Base-by-base conservation (phyloP, 2,113 vertebrate species). In the Chionis minor region DNA sequence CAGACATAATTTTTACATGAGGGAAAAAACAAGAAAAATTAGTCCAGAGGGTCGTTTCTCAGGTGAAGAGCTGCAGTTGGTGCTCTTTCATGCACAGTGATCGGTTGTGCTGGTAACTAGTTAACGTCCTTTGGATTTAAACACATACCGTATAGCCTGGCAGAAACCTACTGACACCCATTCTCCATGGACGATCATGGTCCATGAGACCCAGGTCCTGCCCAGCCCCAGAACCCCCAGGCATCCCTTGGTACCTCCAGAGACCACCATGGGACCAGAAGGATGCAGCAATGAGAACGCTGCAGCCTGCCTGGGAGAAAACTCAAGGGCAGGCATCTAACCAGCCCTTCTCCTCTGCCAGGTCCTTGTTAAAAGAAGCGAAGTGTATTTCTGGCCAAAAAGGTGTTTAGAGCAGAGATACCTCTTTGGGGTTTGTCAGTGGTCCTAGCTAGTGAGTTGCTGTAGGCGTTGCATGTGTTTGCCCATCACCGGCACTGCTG, bases 71-170 rank as follows among this genome's bases (percentile, higher is more conserved):
- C 49, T 91, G 47, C 26, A 72, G 42, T 1, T 42, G 51, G 15
- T 58, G 63, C 15, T 63, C 7, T 24, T 52, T 21, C 19, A 30
- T 24, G 62, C 32, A 23, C 32, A 69, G 33, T 56, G 27, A 59
- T 91, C 4, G 0, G 85, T 73, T 70, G 65, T 65, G 32, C 59
- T 9, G 8, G 15, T 42, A 55, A n/a, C 47, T 49, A 38, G n/a
- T 59, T 73, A 35, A 5, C 2, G 9, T 55, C 27, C 14, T 56
- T 55, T 26, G 23, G 9, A 35, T 90, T 80, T 83, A 61, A 66
- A 18, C 30, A 18, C 14, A 8, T 12, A 20, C 8, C 0, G 0
- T 62, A 13, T 5, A 38, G 22, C 58, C 35, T 62, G 42, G 23
- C 23, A 78, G 56, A 91, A 85, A 59, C 15, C 45, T 49, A 8